Base-by-base conservation (phyloP, 2,888 invertebrate genomes). In the Drosophila nr. perissopoda region DNA sequence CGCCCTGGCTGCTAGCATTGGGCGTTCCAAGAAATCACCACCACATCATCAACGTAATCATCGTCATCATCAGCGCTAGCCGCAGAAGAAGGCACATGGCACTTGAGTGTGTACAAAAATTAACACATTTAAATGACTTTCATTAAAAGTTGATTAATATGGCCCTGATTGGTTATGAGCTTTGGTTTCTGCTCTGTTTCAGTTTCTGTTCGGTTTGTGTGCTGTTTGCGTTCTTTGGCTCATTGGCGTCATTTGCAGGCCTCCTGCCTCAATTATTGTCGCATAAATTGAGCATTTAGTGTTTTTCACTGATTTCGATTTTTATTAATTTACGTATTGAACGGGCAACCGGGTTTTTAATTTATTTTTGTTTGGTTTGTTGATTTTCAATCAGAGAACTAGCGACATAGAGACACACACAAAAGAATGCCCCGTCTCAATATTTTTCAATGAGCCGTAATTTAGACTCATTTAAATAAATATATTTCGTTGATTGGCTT, bases 391-490 rank as follows among this genome's bases (percentile, higher is more conserved):
- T 85, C 84, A 85, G 79, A 72, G 84, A 81, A 75, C 71, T 78
- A 80, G 48, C 62, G 16, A 70, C 65, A 70, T 25, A 64, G 31
- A 49, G 27, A 42, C 5, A 49, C 48, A 34, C 6, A 64, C 31
- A 25, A 51, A 59, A 51, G 49, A 54, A 33, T 56, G 51, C 58
- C 21, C 16, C 56, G 49, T 70, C 54, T 74, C 83, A 87, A 89
- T 86, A 80, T 80, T 80, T 90, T 91, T 91, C 90, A 91, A 91
- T 91, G 91, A 91, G 88, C 75, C 87, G 89, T 90, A 90, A 90
- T 90, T 90, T 91, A 90, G 89, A 91, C 90, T 91, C 91, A 90
- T 90, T 90, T 91, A 91, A 91, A 91, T 91, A 90, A 86, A 87
- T 88, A 89, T 88, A 88, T 86, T 87, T 85, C 56, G 82, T 89